Evolutionary conservation across 2,113 vertebrate genomes (phyloP).

Genomic region (Mobula birostris): DNA sequence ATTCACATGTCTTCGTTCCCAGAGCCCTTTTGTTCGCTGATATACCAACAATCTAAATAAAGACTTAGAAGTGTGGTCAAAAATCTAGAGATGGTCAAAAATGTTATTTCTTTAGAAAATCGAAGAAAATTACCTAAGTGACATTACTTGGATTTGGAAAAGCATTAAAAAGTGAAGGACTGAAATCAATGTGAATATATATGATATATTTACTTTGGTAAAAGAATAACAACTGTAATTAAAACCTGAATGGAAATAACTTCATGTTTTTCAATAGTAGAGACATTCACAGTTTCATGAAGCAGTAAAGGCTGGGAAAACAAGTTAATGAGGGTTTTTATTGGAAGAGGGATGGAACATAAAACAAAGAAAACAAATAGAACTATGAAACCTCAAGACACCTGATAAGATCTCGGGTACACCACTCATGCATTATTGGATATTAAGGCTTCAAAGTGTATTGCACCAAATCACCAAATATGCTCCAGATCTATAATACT

Average conservation of each 20-base stretch:
- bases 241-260: background rate
- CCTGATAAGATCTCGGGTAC: background rate
- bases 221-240: background rate
- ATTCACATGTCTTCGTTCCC: background rate
- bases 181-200: background rate
- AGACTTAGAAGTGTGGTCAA: too few relatives aligned
- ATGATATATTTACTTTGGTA: background rate
- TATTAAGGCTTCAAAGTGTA: background rate
- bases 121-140: background rate
- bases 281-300: background rate
- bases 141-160: background rate
- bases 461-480: too few relatives aligned
- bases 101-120: background rate
- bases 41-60: background rate
- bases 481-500: too few relatives aligned
- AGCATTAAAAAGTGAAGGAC: background rate
- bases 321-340: background rate
- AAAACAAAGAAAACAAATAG: background rate
- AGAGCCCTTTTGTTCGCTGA: background rate
- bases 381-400: background rate
- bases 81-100: too few relatives aligned
- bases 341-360: background rate
- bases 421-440: background rate
- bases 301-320: background rate
- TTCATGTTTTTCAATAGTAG: background rate